A percentile compares a stretch with the other conserved stretches of the same genome.
phyloP scores from a whole-genome alignment of 1,140 invertebrate species.

The Achatina immaculata region DNA sequence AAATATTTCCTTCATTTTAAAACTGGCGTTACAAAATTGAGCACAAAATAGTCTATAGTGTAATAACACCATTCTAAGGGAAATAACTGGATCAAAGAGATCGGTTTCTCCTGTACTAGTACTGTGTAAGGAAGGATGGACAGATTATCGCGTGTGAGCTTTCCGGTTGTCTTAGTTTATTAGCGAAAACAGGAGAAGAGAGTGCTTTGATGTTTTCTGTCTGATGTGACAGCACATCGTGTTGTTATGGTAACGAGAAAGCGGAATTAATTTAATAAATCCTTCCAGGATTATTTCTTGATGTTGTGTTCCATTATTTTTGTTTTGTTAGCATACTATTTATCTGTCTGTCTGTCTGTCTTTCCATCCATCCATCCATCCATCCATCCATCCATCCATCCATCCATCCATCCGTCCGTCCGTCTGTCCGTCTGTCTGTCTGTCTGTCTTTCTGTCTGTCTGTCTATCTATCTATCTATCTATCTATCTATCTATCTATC shows the following conservation, averaged over 20 bases:
- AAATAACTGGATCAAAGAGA: not conserved
- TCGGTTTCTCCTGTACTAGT: not conserved
- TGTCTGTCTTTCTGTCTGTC: conserved; percentile 22
- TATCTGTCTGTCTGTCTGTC: too few species aligned
- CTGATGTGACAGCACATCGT: not conserved
- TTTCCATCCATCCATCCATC: not conserved
- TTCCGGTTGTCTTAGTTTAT: not conserved
- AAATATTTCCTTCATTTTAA: too few species aligned
- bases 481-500: conserved; percentile 19
- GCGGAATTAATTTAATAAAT: not conserved
- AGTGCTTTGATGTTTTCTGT: not conserved
- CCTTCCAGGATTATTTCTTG: too few species aligned
- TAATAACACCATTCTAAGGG: too few species aligned
- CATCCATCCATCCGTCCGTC: not conserved
- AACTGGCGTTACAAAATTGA: too few species aligned
- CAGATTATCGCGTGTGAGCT: not conserved
- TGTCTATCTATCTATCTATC: not conserved
- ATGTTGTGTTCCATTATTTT: too few species aligned
- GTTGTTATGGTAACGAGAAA: not conserved
- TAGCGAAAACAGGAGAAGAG: not conserved
- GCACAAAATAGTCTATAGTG: too few species aligned
- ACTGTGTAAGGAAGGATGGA: not conserved
- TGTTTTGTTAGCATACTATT: too few species aligned
- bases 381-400: not conserved
- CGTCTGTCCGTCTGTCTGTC: not conserved